Base-by-base conservation (phyloP, 2,113 vertebrate species). In the Larimichthys crocea region DNA sequence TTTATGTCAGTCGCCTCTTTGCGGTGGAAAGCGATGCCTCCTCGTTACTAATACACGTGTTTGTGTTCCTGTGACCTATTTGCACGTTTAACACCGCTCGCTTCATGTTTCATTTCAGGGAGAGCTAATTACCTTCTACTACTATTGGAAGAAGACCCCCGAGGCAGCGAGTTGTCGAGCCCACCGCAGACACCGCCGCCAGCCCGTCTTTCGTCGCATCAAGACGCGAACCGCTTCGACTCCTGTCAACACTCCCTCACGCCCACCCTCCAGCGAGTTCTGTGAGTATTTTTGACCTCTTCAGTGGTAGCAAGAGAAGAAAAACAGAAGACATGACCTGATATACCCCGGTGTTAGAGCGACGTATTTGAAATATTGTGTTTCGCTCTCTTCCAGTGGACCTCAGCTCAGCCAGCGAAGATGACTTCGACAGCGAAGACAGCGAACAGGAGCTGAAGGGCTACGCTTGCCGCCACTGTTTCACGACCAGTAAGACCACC, bases 121-220 rank as follows among this genome's bases (percentile, higher is more conserved):
- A 62, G 98, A 99, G 68, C 93, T 99, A 74, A 99, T 99, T 83
- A 99, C 98, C 74, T 99, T 99, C 94, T 99, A 99, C 83, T 99
- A 99, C 95, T 99, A 99, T 90, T 99, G 98, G 98, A 99, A 99
- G 96, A 99, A 99, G 91, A 99, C 98, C 2, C 98, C 98, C 0
- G 98, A 99, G 81, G 98, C 98, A 0, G 97, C 98, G 62, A 98
- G 97, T 89, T 99, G 98, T 65, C 96, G 98, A 75, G 98, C 98
- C 48, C 98, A 99, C 84, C 98, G 98, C 56, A 91, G 98, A 89
- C 98, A 99, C 90, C 97, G 98, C 24, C 94, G 98, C 29, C 98
- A 99, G 93, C 98, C 98, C 0, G 97, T 99, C 90, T 99, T 99
- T 94, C 96, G 98, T 76, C 97, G 98, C 87, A 99, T 99, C 91